phyloP scores from a whole-genome alignment of 2,888 invertebrate genomes.

The Acrobeloides nanus region DNA sequence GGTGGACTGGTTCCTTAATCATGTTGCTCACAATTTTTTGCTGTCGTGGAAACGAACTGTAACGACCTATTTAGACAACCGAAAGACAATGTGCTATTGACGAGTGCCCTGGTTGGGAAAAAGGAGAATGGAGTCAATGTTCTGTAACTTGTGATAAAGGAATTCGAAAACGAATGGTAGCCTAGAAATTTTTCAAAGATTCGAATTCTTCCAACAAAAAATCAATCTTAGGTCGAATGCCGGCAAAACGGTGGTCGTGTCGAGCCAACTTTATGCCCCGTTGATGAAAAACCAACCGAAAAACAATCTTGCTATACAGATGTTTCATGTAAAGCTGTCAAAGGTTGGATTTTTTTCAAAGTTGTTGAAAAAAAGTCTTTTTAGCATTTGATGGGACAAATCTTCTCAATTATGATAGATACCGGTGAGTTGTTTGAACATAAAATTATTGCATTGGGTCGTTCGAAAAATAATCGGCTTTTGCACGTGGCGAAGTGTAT shows the following conservation, averaged over 20 bases:
- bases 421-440: no score
- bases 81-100: constrained; percentile 7
- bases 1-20: no score
- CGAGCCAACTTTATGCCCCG: constrained; percentile 11
- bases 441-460: no score
- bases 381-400: no score
- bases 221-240: constrained; percentile 14
- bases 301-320: constrained; percentile 17
- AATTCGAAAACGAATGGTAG: constrained; percentile 12
- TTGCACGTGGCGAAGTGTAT: no score
- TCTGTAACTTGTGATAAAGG: constrained; percentile 82
- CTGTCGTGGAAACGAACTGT: no score
- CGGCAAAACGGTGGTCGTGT: constrained; percentile 11
- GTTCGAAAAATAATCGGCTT: no score
- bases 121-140: constrained; percentile 63
- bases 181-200: not conserved
- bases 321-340: constrained; percentile 4
- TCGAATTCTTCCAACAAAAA: not conserved
- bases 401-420: no score
- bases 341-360: constrained; percentile 4
- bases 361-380: no score
- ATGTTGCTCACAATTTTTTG: no score
- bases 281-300: constrained; percentile 8
- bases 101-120: constrained; percentile 31
- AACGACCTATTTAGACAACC: constrained; percentile 6